Base-by-base conservation (phyloP, 2,888 invertebrate species). In the Lydus trimaculatus region DNA sequence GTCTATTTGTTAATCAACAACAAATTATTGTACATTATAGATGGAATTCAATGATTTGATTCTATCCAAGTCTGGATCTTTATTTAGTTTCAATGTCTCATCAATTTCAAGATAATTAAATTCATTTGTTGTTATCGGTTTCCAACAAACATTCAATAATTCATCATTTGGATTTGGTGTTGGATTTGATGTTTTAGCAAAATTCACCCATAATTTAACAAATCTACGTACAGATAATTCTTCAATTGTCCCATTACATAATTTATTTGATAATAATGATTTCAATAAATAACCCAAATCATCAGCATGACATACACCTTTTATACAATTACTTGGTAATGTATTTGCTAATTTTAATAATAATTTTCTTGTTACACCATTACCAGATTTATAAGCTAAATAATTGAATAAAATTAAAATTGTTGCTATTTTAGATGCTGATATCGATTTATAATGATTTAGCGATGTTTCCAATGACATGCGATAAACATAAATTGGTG, bases 401-500 rank as follows among this genome's bases (percentile, higher is more conserved):
- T 76, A 72, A 5, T 75, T 78, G 23, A 73, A 72, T 1, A 78
- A 62, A 20, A 81, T 75, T 36, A 76, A 69, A 6, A 65, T 13
- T 17, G 58, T 39, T n/a, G 67, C 15, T 2, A 48, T 72, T 61
- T 77, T 79, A 0, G 72, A 66, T 61, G 72, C 69, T 61, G 77
- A 78, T 31, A 81, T 74, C 63, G 65, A 74, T 67, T 80, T 81
- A 66, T 78, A 81, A 58, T 76, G 75, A 68, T 83, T 82, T 59
- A 79, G 52, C 2, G 78, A 66, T 0, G 80, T 75, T 17, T 78
- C 78, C 13, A 82, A 23, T 3, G 79, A 76, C 78, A 82, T 80
- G 69, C 79, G 71, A 71, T 83, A 83, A 1, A 80, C 70, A 69
- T 80, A 83, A 20, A 82, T 74, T 13, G 81, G 81, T 33, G 76